Percentiles rank a stretch among this genome's conserved stretches.
These are phyloP conservation scores for Empidonax alnorum DNA, from an alignment of 2,113 vertebrate genomes.

Conservation along the genomic window DNA sequence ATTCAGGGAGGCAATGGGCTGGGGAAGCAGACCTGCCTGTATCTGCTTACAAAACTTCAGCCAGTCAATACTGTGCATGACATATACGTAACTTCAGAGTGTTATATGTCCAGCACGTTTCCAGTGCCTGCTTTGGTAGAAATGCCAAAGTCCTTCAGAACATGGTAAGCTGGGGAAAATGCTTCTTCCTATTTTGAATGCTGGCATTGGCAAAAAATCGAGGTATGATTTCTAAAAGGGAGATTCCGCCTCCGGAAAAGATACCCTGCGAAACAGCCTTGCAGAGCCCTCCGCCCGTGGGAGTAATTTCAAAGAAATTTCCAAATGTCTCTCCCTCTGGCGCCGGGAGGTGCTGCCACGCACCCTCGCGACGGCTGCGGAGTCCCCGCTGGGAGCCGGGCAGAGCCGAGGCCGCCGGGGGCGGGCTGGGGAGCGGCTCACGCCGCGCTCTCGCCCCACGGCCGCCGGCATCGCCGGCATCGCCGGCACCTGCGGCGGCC, in stretches of 20 bases:
- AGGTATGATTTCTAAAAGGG: not conserved
- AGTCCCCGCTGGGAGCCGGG: not conserved
- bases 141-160: not conserved
- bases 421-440: not conserved
- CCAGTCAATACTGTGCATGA: not conserved
- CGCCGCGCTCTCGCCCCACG: not conserved
- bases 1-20: not conserved
- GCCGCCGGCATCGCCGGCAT: not conserved
- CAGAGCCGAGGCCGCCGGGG: not conserved
- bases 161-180: fast-evolving
- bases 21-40: not conserved
- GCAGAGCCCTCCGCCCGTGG: not conserved
- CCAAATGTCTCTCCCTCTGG: not conserved
- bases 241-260: not conserved
- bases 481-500: not conserved
- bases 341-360: not conserved
- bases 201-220: not conserved
- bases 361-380: not conserved
- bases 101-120: not conserved
- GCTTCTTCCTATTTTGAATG: not conserved
- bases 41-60: not conserved
- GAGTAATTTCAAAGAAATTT: not conserved
- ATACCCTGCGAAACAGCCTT: not conserved
- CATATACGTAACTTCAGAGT: fast-evolving
- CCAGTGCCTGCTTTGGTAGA: not conserved